phyloP scores from a whole-genome alignment of 2,113 vertebrate species.

The Pampusana beccarii region DNA sequence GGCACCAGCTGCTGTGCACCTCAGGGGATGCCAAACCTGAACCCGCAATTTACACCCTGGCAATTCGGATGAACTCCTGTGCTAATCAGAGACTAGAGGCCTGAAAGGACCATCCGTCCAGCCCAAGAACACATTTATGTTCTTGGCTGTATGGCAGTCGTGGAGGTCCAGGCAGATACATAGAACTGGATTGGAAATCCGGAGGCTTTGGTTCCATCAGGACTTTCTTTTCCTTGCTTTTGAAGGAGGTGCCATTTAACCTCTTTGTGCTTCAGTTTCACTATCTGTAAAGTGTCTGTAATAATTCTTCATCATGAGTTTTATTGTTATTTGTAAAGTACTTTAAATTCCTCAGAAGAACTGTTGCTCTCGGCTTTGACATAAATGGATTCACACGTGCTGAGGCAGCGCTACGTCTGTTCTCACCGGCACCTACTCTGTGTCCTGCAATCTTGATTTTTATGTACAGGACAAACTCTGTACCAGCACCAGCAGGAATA shows the following conservation, averaged over 20 bases:
- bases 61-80: neutral
- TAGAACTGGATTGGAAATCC: neutral
- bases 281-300: neutral
- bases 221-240: neutral
- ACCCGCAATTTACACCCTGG: neutral
- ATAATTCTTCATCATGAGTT: neutral
- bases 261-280: neutral
- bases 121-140: neutral
- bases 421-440: neutral
- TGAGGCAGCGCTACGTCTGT: rapidly evolving
- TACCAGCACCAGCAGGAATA: neutral
- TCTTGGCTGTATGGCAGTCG: neutral
- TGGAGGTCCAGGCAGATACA: neutral
- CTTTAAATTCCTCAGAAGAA: neutral
- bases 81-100: neutral
- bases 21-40: neutral
- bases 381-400: neutral
- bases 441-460: neutral
- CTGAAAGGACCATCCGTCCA: neutral
- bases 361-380: rapidly evolving
- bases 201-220: neutral
- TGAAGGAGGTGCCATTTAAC: neutral
- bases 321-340: neutral
- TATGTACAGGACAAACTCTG: neutral
- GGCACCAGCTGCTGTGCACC: neutral